Base-by-base conservation (phyloP, 2,888 invertebrate species). In the Oligia fasciuncula region DNA sequence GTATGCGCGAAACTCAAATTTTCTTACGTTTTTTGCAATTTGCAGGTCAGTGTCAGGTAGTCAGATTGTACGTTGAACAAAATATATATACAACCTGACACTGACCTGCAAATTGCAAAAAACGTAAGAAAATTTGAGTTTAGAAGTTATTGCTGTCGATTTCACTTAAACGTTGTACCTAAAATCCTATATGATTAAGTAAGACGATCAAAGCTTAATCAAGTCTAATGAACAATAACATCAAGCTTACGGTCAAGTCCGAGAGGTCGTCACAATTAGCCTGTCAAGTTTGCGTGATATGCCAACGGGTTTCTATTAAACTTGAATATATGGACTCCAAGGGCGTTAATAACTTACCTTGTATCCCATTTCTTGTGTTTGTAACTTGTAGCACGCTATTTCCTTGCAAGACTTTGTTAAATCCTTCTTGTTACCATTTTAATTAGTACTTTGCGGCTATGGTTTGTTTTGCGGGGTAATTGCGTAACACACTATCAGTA, bases 261-360 rank as follows among this genome's bases (percentile, higher is more conserved):
- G 23, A 73, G 79, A 49, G 49, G 67, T 73, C 67, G 29, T 23
- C n/a, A 88, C 79, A 79, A 88, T 88, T 84, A 83, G 76, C 80
- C 66, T 83, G 84, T 85, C 83, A 89, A 81, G 81, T 69, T 89
- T 76, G 92, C 92, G 92, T 92, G 92, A 91, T 91, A 91, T 91
- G 91, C 88, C 92, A 83, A 35, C 86, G 62, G 66, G 75, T 81
- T 85, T 82, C 83, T 71, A 87, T 85, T 88, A 84, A 88, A 87
- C 85, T 87, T 76, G 91, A 91, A 90, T 92, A 89, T 85, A 91
- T 11, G 76, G 46, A 57, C 66, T 43, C 54, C 87, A 89, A 90
- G 89, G 89, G 60, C 77, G 29, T 23, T 66, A 17, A 57, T 51
- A 77, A 76, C 67, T 69, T 74, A 74, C 83, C 86, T 83, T 85